These are phyloP conservation scores for Columba livia DNA, from an alignment of 2,113 vertebrate species.

Conservation along the genomic window DNA sequence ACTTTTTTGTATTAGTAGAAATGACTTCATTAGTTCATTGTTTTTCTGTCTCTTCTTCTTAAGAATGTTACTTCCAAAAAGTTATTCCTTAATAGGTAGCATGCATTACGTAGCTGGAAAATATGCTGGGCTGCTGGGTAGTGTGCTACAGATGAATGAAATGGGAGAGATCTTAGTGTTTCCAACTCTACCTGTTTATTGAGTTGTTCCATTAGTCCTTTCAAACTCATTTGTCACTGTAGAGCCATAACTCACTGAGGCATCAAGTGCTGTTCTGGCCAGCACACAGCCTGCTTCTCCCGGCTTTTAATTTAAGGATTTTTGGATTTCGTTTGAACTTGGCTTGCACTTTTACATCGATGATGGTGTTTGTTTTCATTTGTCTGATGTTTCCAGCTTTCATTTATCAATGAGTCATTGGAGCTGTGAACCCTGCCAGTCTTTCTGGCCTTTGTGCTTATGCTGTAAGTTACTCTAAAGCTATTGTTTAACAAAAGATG, in stretches of 20 bases:
- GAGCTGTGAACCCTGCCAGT: background rate
- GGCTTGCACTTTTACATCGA: accelerated
- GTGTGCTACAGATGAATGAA: background rate
- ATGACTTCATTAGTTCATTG: background rate
- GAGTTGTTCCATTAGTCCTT: background rate
- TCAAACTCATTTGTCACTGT: background rate
- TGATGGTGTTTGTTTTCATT: background rate
- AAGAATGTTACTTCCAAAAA: background rate
- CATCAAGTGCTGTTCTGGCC: background rate
- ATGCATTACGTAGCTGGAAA: background rate
- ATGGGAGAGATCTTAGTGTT: background rate
- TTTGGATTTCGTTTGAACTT: background rate
- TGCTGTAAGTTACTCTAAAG: background rate
- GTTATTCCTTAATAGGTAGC: background rate
- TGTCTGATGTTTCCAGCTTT: background rate
- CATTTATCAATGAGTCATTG: background rate
- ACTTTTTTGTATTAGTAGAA: background rate
- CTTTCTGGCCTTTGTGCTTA: background rate
- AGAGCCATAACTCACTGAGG: background rate
- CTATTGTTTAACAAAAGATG: background rate
- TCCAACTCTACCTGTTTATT: background rate
- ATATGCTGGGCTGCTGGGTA: background rate
- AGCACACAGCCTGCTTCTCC: background rate
- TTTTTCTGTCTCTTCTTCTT: background rate
- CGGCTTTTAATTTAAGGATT: background rate